A percentile compares a stretch with the other conserved stretches of the same genome.
phyloP scores from a whole-genome alignment of 2,888 invertebrate species.

The Chrysomela aeneicollis region DNA sequence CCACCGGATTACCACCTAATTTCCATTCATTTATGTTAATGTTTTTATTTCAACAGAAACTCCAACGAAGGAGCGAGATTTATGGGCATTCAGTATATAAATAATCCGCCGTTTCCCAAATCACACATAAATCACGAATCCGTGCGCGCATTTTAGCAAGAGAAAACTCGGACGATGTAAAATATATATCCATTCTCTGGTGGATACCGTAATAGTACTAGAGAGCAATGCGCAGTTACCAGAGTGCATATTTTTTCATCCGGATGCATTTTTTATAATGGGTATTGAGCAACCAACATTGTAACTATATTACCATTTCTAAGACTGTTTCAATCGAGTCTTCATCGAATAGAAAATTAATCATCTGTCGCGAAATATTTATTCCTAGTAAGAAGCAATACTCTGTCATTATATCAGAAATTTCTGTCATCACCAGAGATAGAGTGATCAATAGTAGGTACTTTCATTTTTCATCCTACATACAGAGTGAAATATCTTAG shows the following conservation, averaged over 20 bases:
- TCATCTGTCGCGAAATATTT: too few species aligned
- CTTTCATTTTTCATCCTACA: too few species aligned
- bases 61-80: conserved; percentile 19
- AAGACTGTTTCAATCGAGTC: too few species aligned
- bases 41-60: conserved; percentile 27
- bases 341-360: too few species aligned
- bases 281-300: neutral
- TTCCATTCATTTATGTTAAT: conserved; percentile 31
- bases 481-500: too few species aligned
- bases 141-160: conserved; percentile 40
- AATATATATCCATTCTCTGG: conserved; percentile 24
- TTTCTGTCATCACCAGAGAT: too few species aligned
- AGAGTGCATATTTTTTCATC: neutral
- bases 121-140: conserved; percentile 41
- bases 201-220: conserved; percentile 22
- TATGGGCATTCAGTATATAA: conserved; percentile 28
- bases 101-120: conserved; percentile 35
- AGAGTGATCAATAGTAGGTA: too few species aligned
- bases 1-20: conserved; percentile 13
- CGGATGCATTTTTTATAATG: neutral
- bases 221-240: conserved; percentile 13
- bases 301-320: neutral
- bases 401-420: too few species aligned
- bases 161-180: conserved; percentile 37
- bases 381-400: too few species aligned